Base-by-base conservation (phyloP, 2,888 invertebrate species). In the Punctoribates punctum region DNA sequence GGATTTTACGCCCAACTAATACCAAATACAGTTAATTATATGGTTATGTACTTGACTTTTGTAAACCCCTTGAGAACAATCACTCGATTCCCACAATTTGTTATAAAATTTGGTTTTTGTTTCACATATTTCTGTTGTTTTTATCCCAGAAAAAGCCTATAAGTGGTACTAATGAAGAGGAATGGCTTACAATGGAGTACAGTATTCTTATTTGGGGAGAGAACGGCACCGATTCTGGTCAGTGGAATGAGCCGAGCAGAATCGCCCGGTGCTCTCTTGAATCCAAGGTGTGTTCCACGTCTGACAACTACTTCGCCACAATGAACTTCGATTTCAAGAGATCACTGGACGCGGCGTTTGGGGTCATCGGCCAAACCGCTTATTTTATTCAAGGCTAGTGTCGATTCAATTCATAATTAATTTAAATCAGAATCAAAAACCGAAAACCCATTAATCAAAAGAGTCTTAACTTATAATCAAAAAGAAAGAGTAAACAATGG, bases 301-400 rank as follows among this genome's bases (percentile, higher is more conserved):
- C 76, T 20, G 76, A 73, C 72, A 57, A 73, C 51, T 76, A 76
- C 29, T 76, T 76, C 34, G 73, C 73, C 2, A 73, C 73, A 5
- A 76, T 76, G 76, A 73, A 57, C 20, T 76, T 76, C 27, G 62
- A 76, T 23, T 76, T 76, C 23, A 76, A 76, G 62, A 20, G 38
- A 13, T 34, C 60, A 42, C 57, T 76, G 34, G 73, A 73, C 65
- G 57, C 73, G 13, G 76, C 76, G 20, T 76, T 76, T 57, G 76
- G 76, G 34, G 62, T 67, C 13, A 46, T 76, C 57, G 76, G 76
- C 23, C 60, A 76, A 9, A 73, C 29, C 23, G 76, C 76, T 27
- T 76, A 76, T 42, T 76, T 76, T 27, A 76, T 76, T 20, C 76
- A 76, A 73, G 76, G 76, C 73, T 54, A 72, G 38, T 67, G 25